Base-by-base conservation (phyloP, 2,113 vertebrate genomes). In the Microtus pennsylvanicus region DNA sequence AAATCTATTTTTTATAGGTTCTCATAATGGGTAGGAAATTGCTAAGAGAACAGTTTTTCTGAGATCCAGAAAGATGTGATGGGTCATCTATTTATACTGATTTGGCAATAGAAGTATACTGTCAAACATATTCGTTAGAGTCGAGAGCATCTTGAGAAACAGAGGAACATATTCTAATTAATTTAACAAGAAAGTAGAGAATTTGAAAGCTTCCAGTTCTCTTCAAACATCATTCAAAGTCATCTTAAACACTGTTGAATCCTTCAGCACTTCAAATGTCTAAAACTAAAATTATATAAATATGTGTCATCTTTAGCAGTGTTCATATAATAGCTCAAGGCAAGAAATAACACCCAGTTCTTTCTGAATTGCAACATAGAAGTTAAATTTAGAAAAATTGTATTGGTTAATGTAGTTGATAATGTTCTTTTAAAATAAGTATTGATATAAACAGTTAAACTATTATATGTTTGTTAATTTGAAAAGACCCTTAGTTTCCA, bases 231-330 rank as follows among this genome's bases (percentile, higher is more conserved):
- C 28, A 42, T 77, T 7, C 89, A 33, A 89, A 96, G 38, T 35
- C 38, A 82, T 47, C 16, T 65, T 45, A 86, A 12, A 55, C 47
- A 87, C 91, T 74, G 52, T 7, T n/a, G 28, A 26, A 45, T 4
- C 13, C 2, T 22, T 58, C 50, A 61, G 87, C 50, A 77, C 2
- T 72, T 19, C n/a, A n/a, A 83, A 87, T 70, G 61, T 65, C 55
- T 5, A 30, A 90, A 89, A 5, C 38, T 77, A 91, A 91, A 94
- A 55, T 82, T 94, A 94, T 82, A 24, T 38, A 91, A 17, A 85
- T 47, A 0, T 47, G 14, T 19, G 8, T 55, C 52, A 52, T 38
- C 35, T 2, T 63, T 87, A 87, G 1, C 30, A 42, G 38, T 87
- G 35, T 4, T 52, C 17, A 69, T 35, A 67, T 72, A 38, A 81